phyloP scores from a whole-genome alignment of 2,113 vertebrate genomes.

The Crotalus horridus region DNA sequence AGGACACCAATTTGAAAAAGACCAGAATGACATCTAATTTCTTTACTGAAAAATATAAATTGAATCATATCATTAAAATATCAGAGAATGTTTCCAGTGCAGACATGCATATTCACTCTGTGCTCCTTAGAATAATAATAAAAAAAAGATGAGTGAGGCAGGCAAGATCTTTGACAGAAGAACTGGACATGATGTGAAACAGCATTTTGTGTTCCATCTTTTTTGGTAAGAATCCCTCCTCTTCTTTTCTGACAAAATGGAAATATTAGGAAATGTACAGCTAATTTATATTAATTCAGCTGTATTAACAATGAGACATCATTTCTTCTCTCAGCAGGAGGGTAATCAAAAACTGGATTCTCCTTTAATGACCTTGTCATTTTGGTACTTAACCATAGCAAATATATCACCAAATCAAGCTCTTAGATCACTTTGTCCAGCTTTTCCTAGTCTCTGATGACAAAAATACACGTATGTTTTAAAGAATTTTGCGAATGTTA shows the following conservation, averaged over 20 bases:
- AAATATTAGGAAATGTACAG: conserved; percentile 49
- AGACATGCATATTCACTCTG: conserved; percentile 22
- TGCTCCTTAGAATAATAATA: conserved; percentile 3
- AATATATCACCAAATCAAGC: not conserved
- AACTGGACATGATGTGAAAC: conserved; percentile 63
- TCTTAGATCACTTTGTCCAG: not conserved
- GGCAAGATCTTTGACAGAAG: conserved; percentile 62
- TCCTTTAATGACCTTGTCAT: conserved; percentile 33
- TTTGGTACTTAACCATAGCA: conserved; percentile 23
- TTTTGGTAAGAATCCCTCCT: conserved; percentile 49
- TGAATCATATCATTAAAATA: not conserved
- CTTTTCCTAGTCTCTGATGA: not conserved
- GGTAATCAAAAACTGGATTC: conserved; percentile 57
- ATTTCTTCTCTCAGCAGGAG: conserved; percentile 57
- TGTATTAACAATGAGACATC: conserved; percentile 76
- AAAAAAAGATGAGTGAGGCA: conserved; percentile 53
- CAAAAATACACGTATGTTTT: not conserved
- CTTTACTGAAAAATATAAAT: not conserved
- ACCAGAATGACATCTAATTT: not conserved
- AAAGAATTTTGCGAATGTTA: not conserved
- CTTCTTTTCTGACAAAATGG: conserved; percentile 62
- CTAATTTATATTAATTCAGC: conserved; percentile 81
- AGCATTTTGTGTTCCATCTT: conserved; percentile 57
- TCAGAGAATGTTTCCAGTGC: conserved; percentile 38
- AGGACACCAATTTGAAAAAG: not conserved